These are phyloP conservation scores for Lagopus leucura DNA, from an alignment of 2,113 vertebrate species.

Conservation along the genomic window DNA sequence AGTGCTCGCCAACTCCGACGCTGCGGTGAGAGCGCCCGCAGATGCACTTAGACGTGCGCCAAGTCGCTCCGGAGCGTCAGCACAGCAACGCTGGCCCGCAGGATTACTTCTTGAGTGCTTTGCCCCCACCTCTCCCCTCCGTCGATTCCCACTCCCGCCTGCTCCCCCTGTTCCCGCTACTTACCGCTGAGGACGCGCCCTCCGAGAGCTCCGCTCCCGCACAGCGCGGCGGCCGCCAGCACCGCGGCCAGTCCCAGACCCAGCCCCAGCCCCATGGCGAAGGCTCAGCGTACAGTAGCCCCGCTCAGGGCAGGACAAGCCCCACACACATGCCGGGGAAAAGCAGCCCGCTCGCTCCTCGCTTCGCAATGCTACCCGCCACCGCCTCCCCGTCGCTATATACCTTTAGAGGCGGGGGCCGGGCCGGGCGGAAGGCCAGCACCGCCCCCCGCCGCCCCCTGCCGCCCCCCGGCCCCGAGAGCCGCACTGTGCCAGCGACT, in stretches of 20 bases:
- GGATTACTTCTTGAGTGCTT: neutral
- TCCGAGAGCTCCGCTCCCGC: slow-evolving; percentile 43
- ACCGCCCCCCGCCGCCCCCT: neutral
- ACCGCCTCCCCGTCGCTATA: neutral
- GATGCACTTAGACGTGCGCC: too few relatives aligned
- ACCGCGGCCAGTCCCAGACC: neutral
- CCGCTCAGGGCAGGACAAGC: neutral
- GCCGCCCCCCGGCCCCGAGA: too few relatives aligned
- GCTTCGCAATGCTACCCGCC: neutral
- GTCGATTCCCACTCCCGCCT: neutral
- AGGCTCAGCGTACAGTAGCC: neutral
- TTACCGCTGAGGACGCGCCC: slow-evolving; percentile 80
- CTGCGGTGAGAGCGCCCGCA: too few relatives aligned
- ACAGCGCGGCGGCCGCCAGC: slow-evolving; percentile 64
- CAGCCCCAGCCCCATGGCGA: neutral
- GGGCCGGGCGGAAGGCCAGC: neutral
- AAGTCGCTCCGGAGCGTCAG: too few relatives aligned
- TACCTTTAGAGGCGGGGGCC: neutral
- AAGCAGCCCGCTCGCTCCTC: accelerated
- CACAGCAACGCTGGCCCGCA: too few relatives aligned
- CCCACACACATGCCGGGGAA: neutral
- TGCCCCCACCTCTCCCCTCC: neutral
- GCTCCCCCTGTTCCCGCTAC: neutral
- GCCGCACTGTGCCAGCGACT: too few relatives aligned
- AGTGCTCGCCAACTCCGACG: too few relatives aligned